phyloP scores from a whole-genome alignment of 2,797 vertebrate species.

The Taeniopygia guttata region DNA sequence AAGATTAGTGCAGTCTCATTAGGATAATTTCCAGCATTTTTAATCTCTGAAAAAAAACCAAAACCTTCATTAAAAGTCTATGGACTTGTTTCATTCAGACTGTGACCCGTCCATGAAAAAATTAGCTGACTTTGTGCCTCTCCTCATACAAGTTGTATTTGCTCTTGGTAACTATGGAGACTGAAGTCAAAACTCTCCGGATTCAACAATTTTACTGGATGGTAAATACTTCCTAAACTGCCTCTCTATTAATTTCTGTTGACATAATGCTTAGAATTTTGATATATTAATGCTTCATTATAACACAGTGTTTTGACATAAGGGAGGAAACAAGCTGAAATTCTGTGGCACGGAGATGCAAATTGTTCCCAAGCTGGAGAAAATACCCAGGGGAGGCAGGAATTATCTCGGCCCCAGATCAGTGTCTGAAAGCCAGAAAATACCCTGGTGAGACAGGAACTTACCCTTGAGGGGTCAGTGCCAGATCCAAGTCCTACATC shows the following conservation, averaged over 20 bases:
- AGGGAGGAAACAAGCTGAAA: neutral
- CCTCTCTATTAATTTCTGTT: neutral
- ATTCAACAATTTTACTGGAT: neutral
- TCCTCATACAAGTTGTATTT: neutral
- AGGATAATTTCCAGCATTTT: slow-evolving; percentile 38
- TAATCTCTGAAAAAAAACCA: neutral
- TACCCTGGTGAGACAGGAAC: neutral
- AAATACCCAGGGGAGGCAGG: neutral
- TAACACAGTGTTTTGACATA: neutral
- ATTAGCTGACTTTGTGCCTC: neutral
- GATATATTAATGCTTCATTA: neutral
- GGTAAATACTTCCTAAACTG: neutral
- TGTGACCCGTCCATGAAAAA: neutral
- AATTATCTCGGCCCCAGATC: neutral
- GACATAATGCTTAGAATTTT: neutral
- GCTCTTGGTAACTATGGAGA: slow-evolving; percentile 9
- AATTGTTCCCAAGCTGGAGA: neutral
- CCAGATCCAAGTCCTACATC: neutral
- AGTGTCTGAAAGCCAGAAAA: neutral
- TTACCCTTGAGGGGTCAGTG: neutral
- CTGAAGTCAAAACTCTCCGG: neutral
- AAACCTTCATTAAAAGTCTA: neutral
- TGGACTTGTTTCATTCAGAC: neutral
- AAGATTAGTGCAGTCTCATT: slow-evolving; percentile 27
- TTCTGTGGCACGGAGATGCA: neutral